phyloP scores from a whole-genome alignment of 2,888 invertebrate genomes.

The Pachycephus smyrnensis region DNA sequence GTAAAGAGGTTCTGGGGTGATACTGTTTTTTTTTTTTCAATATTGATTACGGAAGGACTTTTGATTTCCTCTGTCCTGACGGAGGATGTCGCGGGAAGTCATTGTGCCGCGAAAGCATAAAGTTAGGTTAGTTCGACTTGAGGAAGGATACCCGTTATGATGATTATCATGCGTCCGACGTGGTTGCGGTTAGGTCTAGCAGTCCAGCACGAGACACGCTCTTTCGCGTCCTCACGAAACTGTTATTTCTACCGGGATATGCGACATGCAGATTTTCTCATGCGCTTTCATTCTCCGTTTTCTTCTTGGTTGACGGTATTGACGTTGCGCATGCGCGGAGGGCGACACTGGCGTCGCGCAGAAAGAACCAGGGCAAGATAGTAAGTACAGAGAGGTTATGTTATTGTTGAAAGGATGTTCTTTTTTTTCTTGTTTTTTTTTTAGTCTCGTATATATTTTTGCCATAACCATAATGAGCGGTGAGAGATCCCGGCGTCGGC shows the following conservation, averaged over 20 bases:
- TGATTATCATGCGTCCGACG: constrained; percentile 52
- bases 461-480: neutral
- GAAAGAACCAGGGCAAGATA: neutral
- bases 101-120: constrained; percentile 32
- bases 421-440: neutral
- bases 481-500: neutral
- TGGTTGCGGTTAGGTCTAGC: constrained; percentile 24
- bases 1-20: no score
- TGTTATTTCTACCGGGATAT: neutral
- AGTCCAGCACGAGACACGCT: neutral
- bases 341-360: neutral
- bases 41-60: neutral
- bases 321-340: neutral
- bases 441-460: neutral
- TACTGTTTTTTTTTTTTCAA: no score
- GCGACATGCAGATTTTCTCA: neutral
- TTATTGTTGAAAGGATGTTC: neutral
- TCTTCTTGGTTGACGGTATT: neutral
- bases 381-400: neutral
- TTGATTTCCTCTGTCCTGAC: neutral
- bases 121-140: constrained; percentile 31
- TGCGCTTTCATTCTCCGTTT: neutral
- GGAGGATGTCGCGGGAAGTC: neutral
- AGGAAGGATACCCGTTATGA: constrained; percentile 53
- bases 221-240: neutral